phyloP scores from a whole-genome alignment of 2,888 invertebrate genomes.

The Apoda limacodes region DNA sequence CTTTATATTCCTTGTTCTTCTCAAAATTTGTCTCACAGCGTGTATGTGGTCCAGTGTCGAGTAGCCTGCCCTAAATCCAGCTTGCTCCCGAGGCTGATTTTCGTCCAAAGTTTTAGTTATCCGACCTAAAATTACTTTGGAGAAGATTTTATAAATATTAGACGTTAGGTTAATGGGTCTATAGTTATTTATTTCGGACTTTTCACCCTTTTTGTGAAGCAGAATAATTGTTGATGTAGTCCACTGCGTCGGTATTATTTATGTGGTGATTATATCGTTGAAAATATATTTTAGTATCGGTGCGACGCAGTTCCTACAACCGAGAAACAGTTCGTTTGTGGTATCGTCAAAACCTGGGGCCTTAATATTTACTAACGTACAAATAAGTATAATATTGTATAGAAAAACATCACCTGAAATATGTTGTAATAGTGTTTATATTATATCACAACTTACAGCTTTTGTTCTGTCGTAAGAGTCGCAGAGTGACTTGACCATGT shows the following conservation, averaged over 20 bases:
- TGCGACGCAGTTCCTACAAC: constrained; percentile 1
- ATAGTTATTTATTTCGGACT: constrained; percentile 7
- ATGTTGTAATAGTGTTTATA: no score
- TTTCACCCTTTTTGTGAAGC: constrained; percentile 10
- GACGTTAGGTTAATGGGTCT: no score
- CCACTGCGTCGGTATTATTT: constrained; percentile 8
- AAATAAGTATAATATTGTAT: no score
- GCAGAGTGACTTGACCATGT: constrained; percentile 87
- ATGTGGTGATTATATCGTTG: constrained; percentile 8
- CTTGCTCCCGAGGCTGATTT: no score
- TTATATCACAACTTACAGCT: constrained; percentile 37
- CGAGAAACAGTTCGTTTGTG: constrained; percentile 5
- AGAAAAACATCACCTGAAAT: no score
- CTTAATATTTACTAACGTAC: no score
- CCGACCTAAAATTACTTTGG: no score
- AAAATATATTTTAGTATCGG: constrained; percentile 7
- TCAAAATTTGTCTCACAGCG: constrained; percentile 13
- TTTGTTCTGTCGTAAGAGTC: constrained; percentile 64
- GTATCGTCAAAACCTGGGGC: no score
- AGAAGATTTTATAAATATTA: constrained; percentile 6
- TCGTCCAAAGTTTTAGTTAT: no score
- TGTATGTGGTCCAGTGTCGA: no score
- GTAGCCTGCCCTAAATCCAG: constrained; percentile 9
- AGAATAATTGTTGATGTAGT: constrained; percentile 10
- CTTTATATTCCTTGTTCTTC: constrained; percentile 10